A percentile compares a stretch with the other conserved stretches of the same genome.
These are phyloP conservation scores for Tenrec ecaudatus DNA, from an alignment of 2,113 vertebrate species.

Conservation along the genomic window DNA sequence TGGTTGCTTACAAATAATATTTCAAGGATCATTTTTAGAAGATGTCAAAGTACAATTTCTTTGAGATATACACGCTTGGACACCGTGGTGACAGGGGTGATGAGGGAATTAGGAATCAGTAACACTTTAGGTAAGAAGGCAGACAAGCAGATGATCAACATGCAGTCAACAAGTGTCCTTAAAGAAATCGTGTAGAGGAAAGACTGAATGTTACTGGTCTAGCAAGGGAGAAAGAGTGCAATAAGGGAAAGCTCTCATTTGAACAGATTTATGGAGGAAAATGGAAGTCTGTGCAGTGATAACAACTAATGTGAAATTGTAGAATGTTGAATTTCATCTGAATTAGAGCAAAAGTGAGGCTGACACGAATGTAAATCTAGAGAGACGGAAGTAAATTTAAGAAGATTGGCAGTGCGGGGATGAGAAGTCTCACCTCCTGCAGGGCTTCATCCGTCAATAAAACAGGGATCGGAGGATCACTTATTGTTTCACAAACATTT, in stretches of 20 bases:
- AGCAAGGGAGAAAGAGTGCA: background rate
- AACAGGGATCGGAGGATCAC: too few relatives aligned
- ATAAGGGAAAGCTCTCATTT: background rate
- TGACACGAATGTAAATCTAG: background rate
- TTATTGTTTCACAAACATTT: too few relatives aligned
- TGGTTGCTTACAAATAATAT: background rate
- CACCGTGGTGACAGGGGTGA: too few relatives aligned
- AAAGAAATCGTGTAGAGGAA: background rate
- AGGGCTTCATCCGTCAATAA: too few relatives aligned
- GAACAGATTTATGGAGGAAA: background rate
- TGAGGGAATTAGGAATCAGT: background rate
- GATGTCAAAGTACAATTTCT: background rate
- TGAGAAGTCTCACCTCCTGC: background rate
- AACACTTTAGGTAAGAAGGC: background rate
- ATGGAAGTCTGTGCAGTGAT: background rate
- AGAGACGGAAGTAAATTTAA: background rate
- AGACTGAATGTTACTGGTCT: background rate
- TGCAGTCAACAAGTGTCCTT: background rate
- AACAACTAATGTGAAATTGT: background rate
- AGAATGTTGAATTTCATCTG: background rate
- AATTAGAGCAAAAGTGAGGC: background rate
- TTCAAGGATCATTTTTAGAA: constrained; percentile 19
- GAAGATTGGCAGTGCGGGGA: background rate
- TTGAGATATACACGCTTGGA: background rate
- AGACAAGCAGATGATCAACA: constrained; percentile 19